Conservation (phyloP, 2,888 invertebrate genomes). For the Brachycybe producta region DNA sequence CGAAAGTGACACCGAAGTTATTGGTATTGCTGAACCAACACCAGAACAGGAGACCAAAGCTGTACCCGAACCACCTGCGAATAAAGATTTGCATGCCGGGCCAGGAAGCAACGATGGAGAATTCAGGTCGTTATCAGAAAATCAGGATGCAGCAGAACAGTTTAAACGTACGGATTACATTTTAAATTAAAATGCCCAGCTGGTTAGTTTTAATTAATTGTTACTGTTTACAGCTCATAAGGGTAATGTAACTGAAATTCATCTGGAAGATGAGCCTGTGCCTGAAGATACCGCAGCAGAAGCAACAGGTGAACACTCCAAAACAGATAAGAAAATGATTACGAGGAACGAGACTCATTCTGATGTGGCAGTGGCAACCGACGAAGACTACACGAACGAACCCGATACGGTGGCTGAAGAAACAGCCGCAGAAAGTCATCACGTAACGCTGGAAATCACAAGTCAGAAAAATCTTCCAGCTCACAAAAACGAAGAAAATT, state of each 20-base stretch:
- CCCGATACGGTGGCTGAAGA: background rate
- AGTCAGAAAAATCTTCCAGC: slow-evolving; percentile 7
- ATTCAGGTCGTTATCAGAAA: background rate
- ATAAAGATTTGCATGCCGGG: background rate
- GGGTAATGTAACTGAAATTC: slow-evolving; percentile 14
- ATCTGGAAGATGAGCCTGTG: slow-evolving; percentile 6
- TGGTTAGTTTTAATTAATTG: too few species aligned
- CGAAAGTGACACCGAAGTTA: background rate
- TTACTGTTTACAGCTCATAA: slow-evolving; percentile 8
- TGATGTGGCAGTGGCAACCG: too few species aligned
- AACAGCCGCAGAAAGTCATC: slow-evolving; percentile 15
- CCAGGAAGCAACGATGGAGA: too few species aligned
- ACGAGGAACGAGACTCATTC: too few species aligned
- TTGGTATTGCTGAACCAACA: slow-evolving; percentile 15
- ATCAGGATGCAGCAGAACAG: background rate
- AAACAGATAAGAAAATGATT: background rate
- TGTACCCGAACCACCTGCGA: slow-evolving; percentile 3
- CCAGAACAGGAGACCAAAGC: slow-evolving; percentile 12
- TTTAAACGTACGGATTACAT: background rate
- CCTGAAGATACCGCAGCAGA: background rate
- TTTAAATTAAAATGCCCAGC: too few species aligned
- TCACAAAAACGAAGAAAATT: background rate
- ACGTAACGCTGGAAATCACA: slow-evolving; percentile 13
- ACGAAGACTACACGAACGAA: background rate
- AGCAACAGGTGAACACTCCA: background rate